Evolutionary conservation across 1,140 invertebrate genomes (phyloP).

Genomic region (Dendroctonus valens): DNA sequence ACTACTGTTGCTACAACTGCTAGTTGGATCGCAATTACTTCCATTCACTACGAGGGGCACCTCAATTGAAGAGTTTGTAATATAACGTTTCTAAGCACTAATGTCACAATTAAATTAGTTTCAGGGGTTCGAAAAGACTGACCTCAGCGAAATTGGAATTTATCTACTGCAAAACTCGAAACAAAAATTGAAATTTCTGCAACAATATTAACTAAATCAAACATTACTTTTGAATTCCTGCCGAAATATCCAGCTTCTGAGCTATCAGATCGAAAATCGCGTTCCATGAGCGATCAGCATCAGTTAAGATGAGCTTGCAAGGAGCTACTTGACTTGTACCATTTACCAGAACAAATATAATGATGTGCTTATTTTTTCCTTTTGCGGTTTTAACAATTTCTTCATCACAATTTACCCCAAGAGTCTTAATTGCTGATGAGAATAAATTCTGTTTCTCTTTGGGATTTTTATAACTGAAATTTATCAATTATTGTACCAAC

Average conservation of each 20-base stretch:
- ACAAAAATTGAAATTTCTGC: too few species aligned
- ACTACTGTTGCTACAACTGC: too few species aligned
- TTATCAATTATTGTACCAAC: background rate
- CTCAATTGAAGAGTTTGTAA: too few species aligned
- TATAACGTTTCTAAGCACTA: too few species aligned
- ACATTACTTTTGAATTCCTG: slow-evolving; percentile 8
- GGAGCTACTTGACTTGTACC: slow-evolving; percentile 7
- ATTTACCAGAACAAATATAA: slow-evolving; percentile 9
- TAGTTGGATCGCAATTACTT: too few species aligned
- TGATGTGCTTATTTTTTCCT: background rate
- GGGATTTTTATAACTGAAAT: background rate
- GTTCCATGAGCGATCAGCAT: slow-evolving; percentile 4
- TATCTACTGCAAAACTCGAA: too few species aligned
- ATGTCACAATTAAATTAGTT: too few species aligned
- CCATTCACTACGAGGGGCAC: too few species aligned
- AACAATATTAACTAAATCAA: too few species aligned
- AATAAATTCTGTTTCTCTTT: background rate
- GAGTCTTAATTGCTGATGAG: background rate
- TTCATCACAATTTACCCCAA: background rate
- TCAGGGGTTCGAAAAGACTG: too few species aligned
- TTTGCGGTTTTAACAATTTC: background rate
- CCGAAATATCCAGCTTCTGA: slow-evolving; percentile 8
- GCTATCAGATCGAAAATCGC: slow-evolving; percentile 1
- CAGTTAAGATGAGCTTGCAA: slow-evolving; percentile 6
- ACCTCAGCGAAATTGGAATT: too few species aligned